Evolutionary conservation across 2,113 vertebrate species (phyloP), one percentile per base, ranked within the genome.

Genomic region (Gambusia affinis): DNA sequence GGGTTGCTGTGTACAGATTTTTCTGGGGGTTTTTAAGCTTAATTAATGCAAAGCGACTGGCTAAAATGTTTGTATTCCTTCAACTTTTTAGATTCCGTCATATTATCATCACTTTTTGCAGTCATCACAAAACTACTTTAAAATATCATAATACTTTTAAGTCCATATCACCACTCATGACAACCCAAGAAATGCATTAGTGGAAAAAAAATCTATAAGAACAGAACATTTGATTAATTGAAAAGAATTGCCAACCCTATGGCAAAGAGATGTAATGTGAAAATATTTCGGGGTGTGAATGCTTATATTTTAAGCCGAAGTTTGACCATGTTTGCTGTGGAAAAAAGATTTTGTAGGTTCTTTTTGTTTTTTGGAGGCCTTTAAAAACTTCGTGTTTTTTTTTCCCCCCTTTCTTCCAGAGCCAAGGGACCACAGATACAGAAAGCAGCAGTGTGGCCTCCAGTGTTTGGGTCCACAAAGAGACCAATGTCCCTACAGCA

Each of bases 401-500:
- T 31, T 57, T 1, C 68, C 33, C 68, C 33, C 71, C n/a, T 37
- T 65, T 30, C 12, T 44, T 71, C 6, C 60, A 94, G 90, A 92
- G 85, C 75, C 88, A 89, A 62, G 71, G 17, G 3, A 95, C 91
- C 78, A 91, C 93, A 12, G 95, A 94, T 30, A 91, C 93, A 11
- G 94, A 92, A 31, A 89, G 88, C 88, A 94, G 91, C 66, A 94
- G 91, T 64, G 24, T 69, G 12, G 67, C 79, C 0, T 94, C 90
- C 70, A 90, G 90, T 31, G 22, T 74, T 10, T 31, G 57, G 30
- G 51, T 17, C 47, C 35, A 5, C 0, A 47, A 24, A 5, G 35
- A 31, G 19, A 28, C 19, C 29, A 60, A 70, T 42, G 64, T 37
- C 1, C 51, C 60, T 33, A 70, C 57, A n/a, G 54, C 24, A 4